phyloP scores from a whole-genome alignment of 53 echinoderm and acorn worm genomes.

The Mesocentrotus franciscanus region DNA sequence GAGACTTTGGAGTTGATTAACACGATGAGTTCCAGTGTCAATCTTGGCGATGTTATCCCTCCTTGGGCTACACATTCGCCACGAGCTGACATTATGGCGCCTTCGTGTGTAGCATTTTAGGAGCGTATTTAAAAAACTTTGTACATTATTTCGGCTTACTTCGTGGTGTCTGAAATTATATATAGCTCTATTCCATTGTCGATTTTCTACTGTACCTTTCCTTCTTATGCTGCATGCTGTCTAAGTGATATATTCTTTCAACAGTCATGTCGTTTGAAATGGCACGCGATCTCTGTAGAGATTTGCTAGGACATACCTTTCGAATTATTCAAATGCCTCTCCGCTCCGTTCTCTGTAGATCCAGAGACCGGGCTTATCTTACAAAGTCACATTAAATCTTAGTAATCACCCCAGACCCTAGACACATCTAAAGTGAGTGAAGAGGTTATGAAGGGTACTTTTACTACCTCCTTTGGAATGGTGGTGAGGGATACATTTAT shows the following conservation, averaged over 20 bases:
- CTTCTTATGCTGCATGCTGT: too few relatives aligned
- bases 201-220: too few relatives aligned
- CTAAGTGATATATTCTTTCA: background rate
- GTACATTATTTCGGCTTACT: too few relatives aligned
- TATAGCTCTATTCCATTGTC: too few relatives aligned
- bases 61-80: background rate
- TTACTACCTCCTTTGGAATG: background rate
- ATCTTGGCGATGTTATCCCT: background rate
- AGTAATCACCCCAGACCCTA: background rate
- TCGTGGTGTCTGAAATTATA: too few relatives aligned
- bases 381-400: background rate
- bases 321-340: constrained; percentile 5
- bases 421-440: background rate
- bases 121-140: background rate
- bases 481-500: background rate
- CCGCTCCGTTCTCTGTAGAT: background rate
- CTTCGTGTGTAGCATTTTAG: background rate
- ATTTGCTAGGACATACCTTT: constrained; percentile 15
- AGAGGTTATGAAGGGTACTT: background rate
- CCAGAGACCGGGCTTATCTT: background rate
- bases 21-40: background rate
- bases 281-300: background rate
- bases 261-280: background rate
- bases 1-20: background rate
- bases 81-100: background rate